These are phyloP conservation scores for Salvelinus sp. DNA, from an alignment of 2,113 vertebrate genomes.

Conservation along the genomic window DNA sequence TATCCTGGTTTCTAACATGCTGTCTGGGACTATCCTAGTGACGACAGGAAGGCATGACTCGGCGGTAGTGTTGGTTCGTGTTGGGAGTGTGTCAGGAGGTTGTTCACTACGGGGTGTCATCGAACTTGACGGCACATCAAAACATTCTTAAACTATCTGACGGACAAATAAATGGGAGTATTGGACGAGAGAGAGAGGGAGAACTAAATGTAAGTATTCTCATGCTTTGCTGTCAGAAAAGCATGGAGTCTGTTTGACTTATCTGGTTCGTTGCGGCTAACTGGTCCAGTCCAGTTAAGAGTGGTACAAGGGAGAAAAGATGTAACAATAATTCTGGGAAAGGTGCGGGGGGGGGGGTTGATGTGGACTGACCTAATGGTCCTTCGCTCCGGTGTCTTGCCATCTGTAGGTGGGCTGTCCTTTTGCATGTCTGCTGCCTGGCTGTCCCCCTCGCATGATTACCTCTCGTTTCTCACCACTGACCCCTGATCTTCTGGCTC, in stretches of 20 bases:
- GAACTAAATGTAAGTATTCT: conserved; percentile 21
- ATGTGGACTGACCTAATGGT: too few relatives aligned
- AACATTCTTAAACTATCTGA: conserved; percentile 41
- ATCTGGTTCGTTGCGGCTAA: neutral
- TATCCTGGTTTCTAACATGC: too few relatives aligned
- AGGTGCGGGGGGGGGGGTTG: too few relatives aligned
- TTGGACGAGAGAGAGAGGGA: conserved; percentile 8
- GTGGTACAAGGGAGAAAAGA: neutral
- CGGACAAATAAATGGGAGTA: conserved; percentile 32
- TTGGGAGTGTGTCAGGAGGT: too few relatives aligned
- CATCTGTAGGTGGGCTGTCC: too few relatives aligned
- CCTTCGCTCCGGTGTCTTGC: too few relatives aligned
- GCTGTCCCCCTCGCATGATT: too few relatives aligned
- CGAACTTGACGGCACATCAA: conserved; percentile 29
- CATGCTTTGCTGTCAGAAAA: conserved; percentile 13
- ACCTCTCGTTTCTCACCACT: too few relatives aligned
- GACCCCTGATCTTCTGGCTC: too few relatives aligned
- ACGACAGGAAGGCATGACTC: neutral
- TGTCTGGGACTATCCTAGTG: too few relatives aligned
- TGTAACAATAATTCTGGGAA: neutral
- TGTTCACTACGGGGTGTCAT: conserved; percentile 23
- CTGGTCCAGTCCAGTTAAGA: neutral
- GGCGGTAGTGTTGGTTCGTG: neutral
- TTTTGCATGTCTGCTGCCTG: too few relatives aligned
- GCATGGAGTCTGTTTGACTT: neutral